Conservation (phyloP, 2,797 vertebrate genomes). For the Glossophaga mutica region DNA sequence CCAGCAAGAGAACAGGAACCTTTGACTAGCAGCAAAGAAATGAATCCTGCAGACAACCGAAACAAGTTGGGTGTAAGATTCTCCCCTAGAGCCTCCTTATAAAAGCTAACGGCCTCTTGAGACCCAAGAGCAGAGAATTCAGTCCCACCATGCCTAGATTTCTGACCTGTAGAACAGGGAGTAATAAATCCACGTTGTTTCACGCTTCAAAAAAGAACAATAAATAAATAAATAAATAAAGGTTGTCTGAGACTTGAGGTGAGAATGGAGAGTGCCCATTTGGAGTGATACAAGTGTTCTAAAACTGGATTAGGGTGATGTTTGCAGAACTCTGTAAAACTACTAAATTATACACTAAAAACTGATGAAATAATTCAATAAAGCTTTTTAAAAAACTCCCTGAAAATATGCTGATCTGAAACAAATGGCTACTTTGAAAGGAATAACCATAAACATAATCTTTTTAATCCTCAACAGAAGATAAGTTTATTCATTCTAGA, state of each 20-base stretch:
- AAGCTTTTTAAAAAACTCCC: not conserved
- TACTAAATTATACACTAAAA: not conserved
- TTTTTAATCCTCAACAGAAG: not conserved
- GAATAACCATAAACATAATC: not conserved
- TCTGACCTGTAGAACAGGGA: not conserved
- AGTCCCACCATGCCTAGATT: not conserved
- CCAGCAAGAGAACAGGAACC: not conserved
- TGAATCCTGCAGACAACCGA: too few relatives aligned
- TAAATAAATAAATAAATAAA: not conserved
- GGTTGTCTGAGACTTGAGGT: not conserved
- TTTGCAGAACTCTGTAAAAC: not conserved
- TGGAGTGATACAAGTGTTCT: not conserved
- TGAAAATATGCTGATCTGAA: not conserved
- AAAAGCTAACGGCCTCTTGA: not conserved
- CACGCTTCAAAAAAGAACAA: not conserved
- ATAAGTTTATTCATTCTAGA: not conserved
- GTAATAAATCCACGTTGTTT: not conserved
- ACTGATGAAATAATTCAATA: not conserved
- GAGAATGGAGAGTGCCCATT: not conserved
- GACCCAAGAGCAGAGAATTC: not conserved
- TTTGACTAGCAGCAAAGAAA: fast-evolving
- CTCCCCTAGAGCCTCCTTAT: not conserved
- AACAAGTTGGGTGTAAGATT: too few relatives aligned
- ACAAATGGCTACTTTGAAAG: constrained; percentile 20
- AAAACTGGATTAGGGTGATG: not conserved